Base-by-base conservation (phyloP, 1,140 invertebrate genomes). In the Aethina tumida region DNA sequence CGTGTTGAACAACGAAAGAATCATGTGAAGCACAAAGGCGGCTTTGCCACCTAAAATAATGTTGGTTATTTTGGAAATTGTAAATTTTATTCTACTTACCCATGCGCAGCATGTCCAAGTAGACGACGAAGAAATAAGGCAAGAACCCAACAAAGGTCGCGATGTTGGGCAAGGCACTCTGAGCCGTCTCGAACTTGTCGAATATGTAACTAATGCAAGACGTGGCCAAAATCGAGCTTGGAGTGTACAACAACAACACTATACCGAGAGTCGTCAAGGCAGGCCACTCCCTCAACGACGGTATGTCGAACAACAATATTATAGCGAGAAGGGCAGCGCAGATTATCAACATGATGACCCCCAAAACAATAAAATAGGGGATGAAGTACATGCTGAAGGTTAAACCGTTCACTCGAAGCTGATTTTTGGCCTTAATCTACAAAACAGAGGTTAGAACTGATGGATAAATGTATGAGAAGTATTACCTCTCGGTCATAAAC, bases 401-500 rank as follows among this genome's bases (percentile, higher is more conserved):
- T 14, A 90, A 60, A 1, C 87, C 86, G 59, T 89, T 85, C 14
- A 89, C 79, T 15, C 85, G 68, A 6, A 90, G 65, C 51, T 88
- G 84, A 58, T 86, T 85, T 60, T 84, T 82, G 1, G 81, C 76
- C 65, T 82, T 82, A 35, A 79, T 79, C 84, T 90, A 67, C 36
- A 74, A 71, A 25, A 47, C 37, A 50, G 29, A 12, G 26, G 22
- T 38, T 14, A 33, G 12, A 38, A 39, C 13, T 19, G 16, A 35
- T 28, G 24, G 8, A 31, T 28, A 25, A 21, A 16, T 31, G 16
- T 40, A 28, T 24, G 9, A 16, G 5, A 0, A 37, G n/a, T 15
- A 14, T 59, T 65, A 89, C 86, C 71, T 89, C 81, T 59, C 84
- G 68, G 64, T 90, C 86, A 52, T 82, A 77, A 1, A 89, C 84